Evolutionary conservation across 2,888 invertebrate species (phyloP), one percentile per base, ranked within the genome.

Genomic region (Pemphredon lugubris): DNA sequence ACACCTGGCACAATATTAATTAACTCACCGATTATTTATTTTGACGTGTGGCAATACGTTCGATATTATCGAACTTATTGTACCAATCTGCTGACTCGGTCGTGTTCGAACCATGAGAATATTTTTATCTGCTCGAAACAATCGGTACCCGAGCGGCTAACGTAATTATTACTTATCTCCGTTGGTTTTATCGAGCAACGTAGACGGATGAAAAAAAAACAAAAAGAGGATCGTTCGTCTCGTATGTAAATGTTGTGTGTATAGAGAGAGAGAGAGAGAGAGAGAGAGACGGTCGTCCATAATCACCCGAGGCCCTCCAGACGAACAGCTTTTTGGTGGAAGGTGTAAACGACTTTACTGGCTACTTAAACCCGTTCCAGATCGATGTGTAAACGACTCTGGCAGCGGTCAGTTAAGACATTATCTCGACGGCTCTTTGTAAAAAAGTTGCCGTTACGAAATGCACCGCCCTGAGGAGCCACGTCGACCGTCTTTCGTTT

Each of bases 271-370:
- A 13, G n/a, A n/a, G n/a, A n/a, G n/a, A n/a, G n/a, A n/a, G n/a
- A n/a, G n/a, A n/a, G n/a, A n/a, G 54, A 47, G 55, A 55, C 51
- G 60, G 50, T 54, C 54, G 42, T 18, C 65, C 32, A 55, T 69
- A 70, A 77, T 68, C 68, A 57, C 54, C 3, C 60, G 23, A 18
- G 42, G 66, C 47, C 67, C 40, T 48, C 61, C 23, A 40, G 66
- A 50, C 66, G 13, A 34, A 60, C 70, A 18, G 68, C 66, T 77
- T 75, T 83, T 81, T 70, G 74, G 76, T 65, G 64, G 65, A 73
- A 75, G 77, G 83, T 76, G 83, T 73, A 75, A 83, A 82, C 80
- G 65, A 64, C 75, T 69, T 53, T 61, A 44, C 73, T 40, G 68
- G 66, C 64, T 75, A 59, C 73, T 77, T 72, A 75, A 71, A 77